Percentiles rank a stretch among this genome's conserved stretches.
Conservation (phyloP, 2,797 vertebrate genomes). For the Neosalanx taihuensis region DNA sequence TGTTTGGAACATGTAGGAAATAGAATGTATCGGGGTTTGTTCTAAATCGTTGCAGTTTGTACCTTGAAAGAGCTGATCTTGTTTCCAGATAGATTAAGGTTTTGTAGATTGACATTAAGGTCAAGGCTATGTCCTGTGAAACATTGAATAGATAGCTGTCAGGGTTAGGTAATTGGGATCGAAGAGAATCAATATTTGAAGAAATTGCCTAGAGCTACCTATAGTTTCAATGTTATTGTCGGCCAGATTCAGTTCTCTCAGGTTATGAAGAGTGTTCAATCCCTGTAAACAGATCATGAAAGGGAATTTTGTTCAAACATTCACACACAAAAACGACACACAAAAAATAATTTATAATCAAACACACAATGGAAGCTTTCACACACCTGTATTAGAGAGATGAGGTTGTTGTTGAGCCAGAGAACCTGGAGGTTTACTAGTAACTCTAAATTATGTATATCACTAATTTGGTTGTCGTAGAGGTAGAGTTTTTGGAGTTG, state of each 20-base stretch:
- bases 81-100: constrained; percentile 87
- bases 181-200: background rate
- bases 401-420: constrained; percentile 82
- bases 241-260: constrained; percentile 84
- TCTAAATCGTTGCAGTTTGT: background rate
- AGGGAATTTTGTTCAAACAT: constrained; percentile 7
- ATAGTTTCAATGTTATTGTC: constrained; percentile 79
- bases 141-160: constrained; percentile 51
- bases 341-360: background rate
- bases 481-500: constrained; percentile 80
- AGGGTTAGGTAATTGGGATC: background rate
- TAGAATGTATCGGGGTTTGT: too few species aligned
- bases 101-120: constrained; percentile 75
- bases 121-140: constrained; percentile 66
- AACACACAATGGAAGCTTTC: background rate
- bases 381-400: constrained; percentile 74
- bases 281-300: constrained; percentile 59
- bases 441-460: constrained; percentile 73
- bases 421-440: constrained; percentile 70
- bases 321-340: background rate
- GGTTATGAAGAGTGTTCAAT: constrained; percentile 72
- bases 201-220: constrained; percentile 65
- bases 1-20: background rate
- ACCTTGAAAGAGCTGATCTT: constrained; percentile 87
- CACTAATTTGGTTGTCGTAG: constrained; percentile 80